Evolutionary conservation across 2,797 vertebrate species (phyloP).

Genomic region (Menidia menidia): DNA sequence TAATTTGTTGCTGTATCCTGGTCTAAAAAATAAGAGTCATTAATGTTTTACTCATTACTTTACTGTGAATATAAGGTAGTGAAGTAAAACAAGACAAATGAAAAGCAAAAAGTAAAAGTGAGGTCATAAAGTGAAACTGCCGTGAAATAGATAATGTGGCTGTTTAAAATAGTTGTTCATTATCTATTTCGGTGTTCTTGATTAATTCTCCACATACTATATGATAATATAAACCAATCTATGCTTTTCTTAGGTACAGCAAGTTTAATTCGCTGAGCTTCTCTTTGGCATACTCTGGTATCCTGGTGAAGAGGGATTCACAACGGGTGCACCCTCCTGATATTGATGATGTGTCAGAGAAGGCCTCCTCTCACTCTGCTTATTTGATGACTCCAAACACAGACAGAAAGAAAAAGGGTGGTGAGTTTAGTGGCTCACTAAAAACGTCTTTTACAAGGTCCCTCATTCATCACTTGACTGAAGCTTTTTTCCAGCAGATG

Average conservation of each 20-base stretch:
- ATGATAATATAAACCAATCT: too few species aligned
- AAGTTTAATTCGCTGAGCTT: constrained; percentile 85
- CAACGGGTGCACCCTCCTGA: constrained; percentile 41
- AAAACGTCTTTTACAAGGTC: neutral
- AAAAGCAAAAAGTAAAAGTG: too few species aligned
- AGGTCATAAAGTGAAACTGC: too few species aligned
- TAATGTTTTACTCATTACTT: too few species aligned
- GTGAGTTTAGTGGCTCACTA: constrained; percentile 28
- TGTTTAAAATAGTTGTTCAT: too few species aligned
- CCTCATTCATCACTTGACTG: neutral
- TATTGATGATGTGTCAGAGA: constrained; percentile 26
- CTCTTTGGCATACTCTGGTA: constrained; percentile 87
- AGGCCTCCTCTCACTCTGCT: constrained; percentile 1
- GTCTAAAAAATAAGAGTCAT: too few species aligned
- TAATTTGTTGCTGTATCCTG: too few species aligned
- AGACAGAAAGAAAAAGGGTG: constrained; percentile 27
- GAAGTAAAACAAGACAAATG: too few species aligned
- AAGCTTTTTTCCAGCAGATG: constrained; percentile 25
- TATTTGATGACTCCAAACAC: neutral
- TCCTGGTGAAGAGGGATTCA: constrained; percentile 74
- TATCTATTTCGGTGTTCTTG: too few species aligned
- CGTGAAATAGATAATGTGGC: too few species aligned
- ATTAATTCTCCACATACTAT: too few species aligned
- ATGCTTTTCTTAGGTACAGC: constrained; percentile 82
- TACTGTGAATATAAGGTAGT: too few species aligned